Evolutionary conservation across 1,140 invertebrate genomes (phyloP).

Genomic region (Drosophila ercepeae): DNA sequence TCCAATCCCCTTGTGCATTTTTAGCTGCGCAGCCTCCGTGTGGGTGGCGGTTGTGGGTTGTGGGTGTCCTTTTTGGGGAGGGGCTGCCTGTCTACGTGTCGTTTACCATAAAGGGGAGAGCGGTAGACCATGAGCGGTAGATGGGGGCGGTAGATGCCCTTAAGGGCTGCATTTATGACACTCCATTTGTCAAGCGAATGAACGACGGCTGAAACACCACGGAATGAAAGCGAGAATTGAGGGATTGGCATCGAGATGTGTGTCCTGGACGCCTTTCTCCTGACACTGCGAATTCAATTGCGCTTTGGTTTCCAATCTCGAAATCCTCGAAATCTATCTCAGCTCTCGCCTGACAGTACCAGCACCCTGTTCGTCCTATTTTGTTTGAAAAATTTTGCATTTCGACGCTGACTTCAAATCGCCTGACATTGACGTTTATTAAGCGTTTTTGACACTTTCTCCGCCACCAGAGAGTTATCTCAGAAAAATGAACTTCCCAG

Average conservation of each 20-base stretch:
- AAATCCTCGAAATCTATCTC: constrained; percentile 20
- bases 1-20: constrained; percentile 82
- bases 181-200: constrained; percentile 81
- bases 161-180: constrained; percentile 83
- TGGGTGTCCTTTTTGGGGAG: constrained; percentile 12
- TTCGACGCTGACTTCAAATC: constrained; percentile 67
- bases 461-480: constrained; percentile 60
- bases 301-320: constrained; percentile 65
- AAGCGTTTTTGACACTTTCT: constrained; percentile 80
- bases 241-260: constrained; percentile 48
- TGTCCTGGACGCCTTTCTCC: constrained; percentile 37
- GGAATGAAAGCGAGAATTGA: constrained; percentile 46
- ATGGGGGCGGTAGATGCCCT: constrained; percentile 48
- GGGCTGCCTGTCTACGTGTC: constrained; percentile 60
- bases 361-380: constrained; percentile 20
- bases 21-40: constrained; percentile 58
- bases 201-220: constrained; percentile 59
- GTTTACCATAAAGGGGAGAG: constrained; percentile 68
- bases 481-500: constrained; percentile 46
- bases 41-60: constrained; percentile 10
- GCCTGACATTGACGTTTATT: constrained; percentile 81
- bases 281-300: constrained; percentile 79
- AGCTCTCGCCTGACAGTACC: constrained; percentile 29
- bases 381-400: constrained; percentile 71
- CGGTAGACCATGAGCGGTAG: too few species aligned